Percentiles rank a stretch among this genome's conserved stretches.
Evolutionary conservation across 2,797 vertebrate genomes (phyloP).

Genomic region (Lagorchestes hirsutus): DNA sequence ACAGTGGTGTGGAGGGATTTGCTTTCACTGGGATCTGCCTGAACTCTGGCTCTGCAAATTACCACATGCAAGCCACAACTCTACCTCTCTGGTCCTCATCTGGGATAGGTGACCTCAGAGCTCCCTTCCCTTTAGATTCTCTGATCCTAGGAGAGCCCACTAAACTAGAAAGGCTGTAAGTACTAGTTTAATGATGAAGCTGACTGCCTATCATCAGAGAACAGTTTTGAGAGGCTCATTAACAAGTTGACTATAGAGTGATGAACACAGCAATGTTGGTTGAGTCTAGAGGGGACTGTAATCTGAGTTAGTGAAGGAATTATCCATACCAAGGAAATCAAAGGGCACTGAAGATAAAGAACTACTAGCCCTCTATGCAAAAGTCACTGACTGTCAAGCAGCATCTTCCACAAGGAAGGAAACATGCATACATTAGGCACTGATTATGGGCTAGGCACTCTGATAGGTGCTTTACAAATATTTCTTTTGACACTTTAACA

Average conservation of each 20-base stretch:
- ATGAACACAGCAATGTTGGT: too few species aligned
- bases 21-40: not conserved
- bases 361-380: too few species aligned
- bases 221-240: not conserved
- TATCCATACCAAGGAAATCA: too few species aligned
- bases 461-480: not conserved
- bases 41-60: not conserved
- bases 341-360: too few species aligned
- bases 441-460: too few species aligned
- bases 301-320: too few species aligned
- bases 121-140: not conserved
- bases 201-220: not conserved
- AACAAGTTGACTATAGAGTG: not conserved
- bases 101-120: not conserved
- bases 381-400: not conserved
- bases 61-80: not conserved
- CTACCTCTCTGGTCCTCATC: not conserved
- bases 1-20: not conserved
- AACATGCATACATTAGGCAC: not conserved
- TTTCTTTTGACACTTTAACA: slow-evolving; percentile 23
- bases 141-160: not conserved
- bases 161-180: not conserved
- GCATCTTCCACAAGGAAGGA: not conserved
- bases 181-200: too few species aligned
- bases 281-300: not conserved